phyloP scores from a whole-genome alignment of 2,113 vertebrate genomes.

The Epinephelus fuscoguttatus region DNA sequence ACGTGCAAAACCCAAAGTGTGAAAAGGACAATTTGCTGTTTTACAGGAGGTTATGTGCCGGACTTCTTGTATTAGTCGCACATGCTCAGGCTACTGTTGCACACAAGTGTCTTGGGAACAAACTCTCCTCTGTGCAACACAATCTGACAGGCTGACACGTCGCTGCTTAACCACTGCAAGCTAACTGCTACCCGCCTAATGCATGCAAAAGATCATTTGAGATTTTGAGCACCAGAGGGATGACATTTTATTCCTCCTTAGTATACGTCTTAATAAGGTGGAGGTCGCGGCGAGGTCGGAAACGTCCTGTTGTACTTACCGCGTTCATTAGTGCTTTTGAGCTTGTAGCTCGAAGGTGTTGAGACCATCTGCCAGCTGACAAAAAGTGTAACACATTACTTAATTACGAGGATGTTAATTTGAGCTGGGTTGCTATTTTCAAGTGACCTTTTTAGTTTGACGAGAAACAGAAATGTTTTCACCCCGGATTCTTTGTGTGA shows the following conservation, averaged over 20 bases:
- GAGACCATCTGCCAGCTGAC: conserved; percentile 45
- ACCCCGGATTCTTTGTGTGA: not conserved
- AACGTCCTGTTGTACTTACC: conserved; percentile 31
- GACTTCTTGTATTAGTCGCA: not conserved
- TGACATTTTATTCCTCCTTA: conserved; percentile 20
- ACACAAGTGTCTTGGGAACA: not conserved
- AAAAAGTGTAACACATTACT: conserved; percentile 34
- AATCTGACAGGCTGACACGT: not conserved
- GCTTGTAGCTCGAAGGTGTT: conserved; percentile 42
- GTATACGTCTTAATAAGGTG: conserved; percentile 19
- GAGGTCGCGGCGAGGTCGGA: conserved; percentile 37
- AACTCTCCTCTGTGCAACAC: not conserved
- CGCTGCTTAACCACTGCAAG: not conserved
- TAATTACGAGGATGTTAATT: conserved; percentile 54
- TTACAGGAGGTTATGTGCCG: not conserved
- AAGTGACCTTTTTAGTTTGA: conserved; percentile 54
- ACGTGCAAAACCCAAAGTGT: not conserved
- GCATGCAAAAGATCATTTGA: not conserved
- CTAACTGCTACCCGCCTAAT: not conserved
- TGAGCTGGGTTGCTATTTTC: conserved; percentile 30
- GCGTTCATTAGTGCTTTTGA: conserved; percentile 55
- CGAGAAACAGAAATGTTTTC: conserved; percentile 23
- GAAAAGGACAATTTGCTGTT: not conserved
- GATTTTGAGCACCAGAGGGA: conserved; percentile 36
- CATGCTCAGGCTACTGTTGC: not conserved